These are phyloP conservation scores for Papilio dardanus DNA, from an alignment of 1,140 invertebrate genomes.

Conservation along the genomic window DNA sequence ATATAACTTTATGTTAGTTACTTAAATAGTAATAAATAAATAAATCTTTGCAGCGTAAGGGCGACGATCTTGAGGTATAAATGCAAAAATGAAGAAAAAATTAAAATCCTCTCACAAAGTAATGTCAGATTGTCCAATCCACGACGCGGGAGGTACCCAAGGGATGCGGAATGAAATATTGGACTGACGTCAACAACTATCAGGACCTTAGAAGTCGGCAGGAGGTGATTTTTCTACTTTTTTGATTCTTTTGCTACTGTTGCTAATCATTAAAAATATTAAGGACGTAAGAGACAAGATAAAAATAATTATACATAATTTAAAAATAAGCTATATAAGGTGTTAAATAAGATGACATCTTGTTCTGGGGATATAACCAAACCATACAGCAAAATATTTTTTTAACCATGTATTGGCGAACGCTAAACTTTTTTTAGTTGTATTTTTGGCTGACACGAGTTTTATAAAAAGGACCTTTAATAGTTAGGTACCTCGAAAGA, in stretches of 20 bases:
- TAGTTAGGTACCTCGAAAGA: background rate
- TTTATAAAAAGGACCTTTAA: background rate
- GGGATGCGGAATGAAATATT: conserved; percentile 74
- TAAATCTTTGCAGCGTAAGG: too few relatives aligned
- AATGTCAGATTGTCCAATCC: background rate
- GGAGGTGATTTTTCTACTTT: conserved; percentile 50
- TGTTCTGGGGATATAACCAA: too few relatives aligned
- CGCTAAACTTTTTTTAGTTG: too few relatives aligned
- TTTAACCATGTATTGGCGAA: too few relatives aligned
- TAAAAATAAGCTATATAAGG: background rate
- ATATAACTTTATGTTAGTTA: background rate
- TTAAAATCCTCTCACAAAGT: background rate
- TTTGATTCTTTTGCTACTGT: conserved; percentile 50
- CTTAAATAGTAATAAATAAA: too few relatives aligned
- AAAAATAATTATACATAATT: too few relatives aligned
- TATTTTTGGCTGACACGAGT: background rate
- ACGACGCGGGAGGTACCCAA: conserved; percentile 65
- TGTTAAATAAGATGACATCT: too few relatives aligned
- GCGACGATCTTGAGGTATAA: too few relatives aligned
- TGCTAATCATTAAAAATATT: background rate
- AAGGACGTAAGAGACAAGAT: background rate
- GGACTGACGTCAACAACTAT: conserved; percentile 81
- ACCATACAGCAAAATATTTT: background rate
- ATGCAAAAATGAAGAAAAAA: background rate
- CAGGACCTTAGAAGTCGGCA: conserved; percentile 65